Evolutionary conservation across 2,888 invertebrate genomes (phyloP), one percentile per base, ranked within the genome.

Genomic region (Laspeyria flexula): DNA sequence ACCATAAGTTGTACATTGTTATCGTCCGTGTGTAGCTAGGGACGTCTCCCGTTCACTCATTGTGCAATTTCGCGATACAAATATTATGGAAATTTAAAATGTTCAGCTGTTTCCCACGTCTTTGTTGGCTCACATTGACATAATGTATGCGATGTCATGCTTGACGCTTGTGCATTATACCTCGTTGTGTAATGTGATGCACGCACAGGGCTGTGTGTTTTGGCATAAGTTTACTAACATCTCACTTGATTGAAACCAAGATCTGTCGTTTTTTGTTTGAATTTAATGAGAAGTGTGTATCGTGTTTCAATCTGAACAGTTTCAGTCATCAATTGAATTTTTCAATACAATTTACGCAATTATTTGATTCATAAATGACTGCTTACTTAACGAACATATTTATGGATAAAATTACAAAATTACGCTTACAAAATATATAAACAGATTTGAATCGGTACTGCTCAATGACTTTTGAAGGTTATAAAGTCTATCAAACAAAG

Each of bases 71-170:
- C 71, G 73, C 75, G 83, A 83, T 86, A 86, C 85, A 86, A 86
- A 88, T 88, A 86, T 86, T 86, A 85, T 81, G 83, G 82, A 87
- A 77, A 88, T 86, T 83, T 87, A 65, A 83, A 85, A 87, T 73
- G 61, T 71, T 81, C 80, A 67, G 63, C 63, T 59, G 75, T 79
- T 86, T 90, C 88, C 86, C 88, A 89, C 87, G 87, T 83, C 75
- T 64, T 62, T 62, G 73, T 83, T 85, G 82, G 77, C 63, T 76
- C 82, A 82, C 79, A 71, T 73, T 77, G 75, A 77, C 78, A 81
- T 85, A 81, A 83, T 83, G 75, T 78, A 83, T 85, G 81, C 83
- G 75, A 72, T 71, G 75, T 75, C 77, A 77, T 72, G 79, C 75
- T 72, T 68, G 66, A 73, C 68, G 72, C 69, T 59, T 72, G 68